phyloP scores from a whole-genome alignment of 1,140 invertebrate genomes.

The Pseudachorutes palmiensis region DNA sequence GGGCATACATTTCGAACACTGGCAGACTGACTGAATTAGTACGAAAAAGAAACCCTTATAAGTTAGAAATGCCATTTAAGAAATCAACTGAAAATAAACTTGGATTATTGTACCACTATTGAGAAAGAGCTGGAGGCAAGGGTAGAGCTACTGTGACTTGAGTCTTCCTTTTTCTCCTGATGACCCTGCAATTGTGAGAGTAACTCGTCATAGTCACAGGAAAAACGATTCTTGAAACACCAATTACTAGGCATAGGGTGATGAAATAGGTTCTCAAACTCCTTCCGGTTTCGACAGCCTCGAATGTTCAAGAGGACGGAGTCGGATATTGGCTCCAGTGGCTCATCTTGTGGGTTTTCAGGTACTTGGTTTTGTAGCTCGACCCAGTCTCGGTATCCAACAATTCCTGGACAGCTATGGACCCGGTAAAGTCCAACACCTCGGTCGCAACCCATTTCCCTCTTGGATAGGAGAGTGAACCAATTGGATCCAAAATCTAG shows the following conservation, averaged over 20 bases:
- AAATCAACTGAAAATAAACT: no score
- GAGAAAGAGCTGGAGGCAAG: conserved; percentile 35
- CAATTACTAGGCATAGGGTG: conserved; percentile 7
- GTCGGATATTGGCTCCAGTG: conserved; percentile 32
- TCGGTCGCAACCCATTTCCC: conserved; percentile 28
- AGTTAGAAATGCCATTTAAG: no score
- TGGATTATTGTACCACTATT: conserved; percentile 30
- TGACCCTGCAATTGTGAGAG: conserved; percentile 24
- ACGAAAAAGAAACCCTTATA: no score
- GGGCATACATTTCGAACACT: no score
- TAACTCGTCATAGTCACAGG: conserved; percentile 29
- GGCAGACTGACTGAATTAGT: no score
- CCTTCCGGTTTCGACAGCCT: conserved; percentile 24
- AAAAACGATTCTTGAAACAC: conserved; percentile 23
- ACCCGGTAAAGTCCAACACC: conserved; percentile 31
- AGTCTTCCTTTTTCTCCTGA: conserved; percentile 23
- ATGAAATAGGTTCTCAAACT: conserved; percentile 21
- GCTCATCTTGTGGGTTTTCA: conserved; percentile 29
- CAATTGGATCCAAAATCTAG: conserved; percentile 27
- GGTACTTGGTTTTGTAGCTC: conserved; percentile 29
- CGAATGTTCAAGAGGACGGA: conserved; percentile 32
- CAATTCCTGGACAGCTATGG: conserved; percentile 33
- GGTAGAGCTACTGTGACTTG: conserved; percentile 31
- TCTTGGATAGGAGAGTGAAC: conserved; percentile 28
- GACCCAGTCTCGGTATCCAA: conserved; percentile 30